These are phyloP conservation scores for Marmota monax DNA, from an alignment of 2,113 vertebrate genomes.

Conservation along the genomic window DNA sequence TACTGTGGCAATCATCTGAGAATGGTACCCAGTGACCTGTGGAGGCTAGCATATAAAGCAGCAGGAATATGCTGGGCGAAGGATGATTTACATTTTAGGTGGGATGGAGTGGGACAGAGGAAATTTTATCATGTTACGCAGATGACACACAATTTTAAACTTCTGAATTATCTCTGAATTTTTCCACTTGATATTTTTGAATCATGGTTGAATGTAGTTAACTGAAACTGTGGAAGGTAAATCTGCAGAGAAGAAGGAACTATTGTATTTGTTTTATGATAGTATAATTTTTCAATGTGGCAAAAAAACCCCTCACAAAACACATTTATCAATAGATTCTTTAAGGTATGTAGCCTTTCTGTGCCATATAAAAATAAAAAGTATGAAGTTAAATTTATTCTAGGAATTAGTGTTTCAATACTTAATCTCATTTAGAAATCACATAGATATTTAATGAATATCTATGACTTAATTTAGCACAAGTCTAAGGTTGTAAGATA, in stretches of 20 bases:
- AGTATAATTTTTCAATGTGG: neutral
- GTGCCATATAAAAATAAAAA: neutral
- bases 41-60: neutral
- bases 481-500: neutral
- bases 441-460: constrained; percentile 7
- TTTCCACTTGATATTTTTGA: neutral
- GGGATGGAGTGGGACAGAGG: neutral
- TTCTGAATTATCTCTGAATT: neutral
- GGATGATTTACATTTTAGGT: neutral
- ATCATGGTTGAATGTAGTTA: neutral
- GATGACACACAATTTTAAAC: neutral
- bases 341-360: neutral
- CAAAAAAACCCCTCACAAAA: neutral
- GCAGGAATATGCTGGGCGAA: neutral
- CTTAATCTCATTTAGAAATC: constrained; percentile 3
- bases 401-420: constrained; percentile 33
- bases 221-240: neutral
- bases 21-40: neutral
- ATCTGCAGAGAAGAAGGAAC: neutral
- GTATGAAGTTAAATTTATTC: neutral
- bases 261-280: neutral
- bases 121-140: neutral
- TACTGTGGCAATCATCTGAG: neutral
- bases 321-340: neutral
- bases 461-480: constrained; percentile 32